A percentile compares a stretch with the other conserved stretches of the same genome.
These are phyloP conservation scores for Suncus etruscus DNA, from an alignment of 2,113 vertebrate species.

Conservation along the genomic window DNA sequence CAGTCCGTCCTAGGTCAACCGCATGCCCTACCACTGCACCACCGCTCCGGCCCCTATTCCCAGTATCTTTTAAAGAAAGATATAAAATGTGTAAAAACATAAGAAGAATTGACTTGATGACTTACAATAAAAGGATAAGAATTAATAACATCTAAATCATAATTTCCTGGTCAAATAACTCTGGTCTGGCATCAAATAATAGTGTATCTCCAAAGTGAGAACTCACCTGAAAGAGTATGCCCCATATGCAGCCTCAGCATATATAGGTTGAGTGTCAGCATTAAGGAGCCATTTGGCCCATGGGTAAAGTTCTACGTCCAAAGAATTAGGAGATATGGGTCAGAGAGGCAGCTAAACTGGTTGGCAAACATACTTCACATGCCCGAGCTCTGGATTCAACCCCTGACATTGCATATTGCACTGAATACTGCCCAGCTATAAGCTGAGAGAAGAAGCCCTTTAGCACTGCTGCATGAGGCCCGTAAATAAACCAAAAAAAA, in stretches of 20 bases:
- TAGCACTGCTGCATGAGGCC: no score
- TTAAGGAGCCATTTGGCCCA: conserved; percentile 24
- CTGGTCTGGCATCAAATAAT: conserved; percentile 8
- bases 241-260: not conserved
- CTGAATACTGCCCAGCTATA: no score
- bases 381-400: no score
- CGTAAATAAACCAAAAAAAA: conserved; percentile 17
- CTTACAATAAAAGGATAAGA: conserved; percentile 27
- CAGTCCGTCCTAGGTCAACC: no score
- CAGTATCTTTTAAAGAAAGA: not conserved
- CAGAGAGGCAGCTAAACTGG: no score
- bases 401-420: no score
- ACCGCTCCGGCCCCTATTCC: no score
- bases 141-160: conserved; percentile 26
- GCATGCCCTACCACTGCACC: no score
- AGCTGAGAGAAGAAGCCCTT: no score
- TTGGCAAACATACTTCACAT: no score
- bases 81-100: conserved; percentile 47
- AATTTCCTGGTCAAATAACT: conserved; percentile 19
- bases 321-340: not conserved
- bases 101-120: not conserved
- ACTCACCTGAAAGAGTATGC: conserved; percentile 21
- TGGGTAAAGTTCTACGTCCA: conserved; percentile 43
- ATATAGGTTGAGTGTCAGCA: conserved; percentile 15
- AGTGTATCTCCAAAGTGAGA: conserved; percentile 52